Evolutionary conservation across 2,113 vertebrate genomes (phyloP), one percentile per base, ranked within the genome.

Genomic region (Sphyrna mokarran): DNA sequence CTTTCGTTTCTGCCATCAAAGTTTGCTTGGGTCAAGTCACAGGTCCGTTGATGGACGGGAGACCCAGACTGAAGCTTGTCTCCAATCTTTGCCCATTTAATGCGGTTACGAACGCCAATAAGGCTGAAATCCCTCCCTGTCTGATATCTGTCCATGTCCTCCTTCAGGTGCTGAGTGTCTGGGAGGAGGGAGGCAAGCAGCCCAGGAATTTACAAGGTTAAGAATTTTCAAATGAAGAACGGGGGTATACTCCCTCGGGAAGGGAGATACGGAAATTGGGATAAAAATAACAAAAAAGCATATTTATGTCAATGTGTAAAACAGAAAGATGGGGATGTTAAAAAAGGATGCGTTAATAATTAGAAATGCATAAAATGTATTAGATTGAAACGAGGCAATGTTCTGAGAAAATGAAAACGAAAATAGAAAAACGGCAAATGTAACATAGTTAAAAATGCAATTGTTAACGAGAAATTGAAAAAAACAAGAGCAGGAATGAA

Each of bases 401-500:
- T 63, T 66, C 20, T 18, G 33, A 37, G 61, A 29, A 93, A 22
- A 66, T 93, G 33, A 63, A 61, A 58, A 91, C 58, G 26, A 63
- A 89, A 91, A 54, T 26, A 8, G 37, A 40, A 43, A 91, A n/a
- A 10, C 66, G 63, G 37, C 29, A 61, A 33, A 61, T n/a, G 0
- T n/a, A 63, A 63, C 3, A 63, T 63, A 95, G 54, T 95, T 95
- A 96, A 95, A 85, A 96, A 96, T 95, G 40, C 95, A 40, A 68
- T 93, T 96, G 68, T 68, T 96, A 93, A 96, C 63, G 87, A 95
- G 96, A 96, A 63, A 96, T 78, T 95, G 90, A 90, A 95, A 66
- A 37, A 48, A 91, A 96, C n/a, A 89, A 70, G 54, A 96, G 96
- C 83, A 96, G 66, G 26, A 61, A 96, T 90, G 48, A 54, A 95